phyloP scores from a whole-genome alignment of 2,888 invertebrate species.

The Epistrophe eligans region DNA sequence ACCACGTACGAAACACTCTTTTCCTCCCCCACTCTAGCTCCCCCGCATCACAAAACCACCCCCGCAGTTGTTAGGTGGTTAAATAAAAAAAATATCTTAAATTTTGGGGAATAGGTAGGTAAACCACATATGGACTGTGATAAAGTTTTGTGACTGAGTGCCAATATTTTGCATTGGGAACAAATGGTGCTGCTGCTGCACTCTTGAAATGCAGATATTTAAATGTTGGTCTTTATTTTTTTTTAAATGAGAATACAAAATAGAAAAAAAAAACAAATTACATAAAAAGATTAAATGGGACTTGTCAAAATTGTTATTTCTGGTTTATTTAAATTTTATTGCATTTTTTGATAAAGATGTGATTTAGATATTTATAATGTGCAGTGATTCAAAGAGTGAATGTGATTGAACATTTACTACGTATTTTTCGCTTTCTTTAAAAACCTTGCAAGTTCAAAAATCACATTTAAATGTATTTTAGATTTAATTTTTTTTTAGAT shows the following conservation, averaged over 20 bases:
- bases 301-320: slow-evolving; percentile 54
- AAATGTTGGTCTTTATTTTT: neutral
- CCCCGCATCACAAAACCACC: slow-evolving; percentile 14
- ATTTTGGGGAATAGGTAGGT: slow-evolving; percentile 53
- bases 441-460: too few relatives aligned
- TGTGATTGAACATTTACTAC: too few relatives aligned
- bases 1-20: slow-evolving; percentile 51
- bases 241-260: slow-evolving; percentile 12
- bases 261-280: neutral
- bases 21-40: neutral
- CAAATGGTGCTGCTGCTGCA: slow-evolving; percentile 49
- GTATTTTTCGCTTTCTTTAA: too few relatives aligned
- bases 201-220: slow-evolving; percentile 65
- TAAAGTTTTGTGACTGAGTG: slow-evolving; percentile 67
- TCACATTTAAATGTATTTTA: too few relatives aligned
- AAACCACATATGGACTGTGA: slow-evolving; percentile 71
- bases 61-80: slow-evolving; percentile 28
- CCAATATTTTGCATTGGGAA: slow-evolving; percentile 57
- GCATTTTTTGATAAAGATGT: slow-evolving; percentile 32
- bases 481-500: too few relatives aligned
- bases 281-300: neutral
- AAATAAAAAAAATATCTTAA: slow-evolving; percentile 41
- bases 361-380: neutral
- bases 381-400: neutral
- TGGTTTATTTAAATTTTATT: slow-evolving; percentile 58